Evolutionary conservation across 2,888 invertebrate genomes (phyloP), one percentile per base, ranked within the genome.

Genomic region (Drosophila gaucha): DNA sequence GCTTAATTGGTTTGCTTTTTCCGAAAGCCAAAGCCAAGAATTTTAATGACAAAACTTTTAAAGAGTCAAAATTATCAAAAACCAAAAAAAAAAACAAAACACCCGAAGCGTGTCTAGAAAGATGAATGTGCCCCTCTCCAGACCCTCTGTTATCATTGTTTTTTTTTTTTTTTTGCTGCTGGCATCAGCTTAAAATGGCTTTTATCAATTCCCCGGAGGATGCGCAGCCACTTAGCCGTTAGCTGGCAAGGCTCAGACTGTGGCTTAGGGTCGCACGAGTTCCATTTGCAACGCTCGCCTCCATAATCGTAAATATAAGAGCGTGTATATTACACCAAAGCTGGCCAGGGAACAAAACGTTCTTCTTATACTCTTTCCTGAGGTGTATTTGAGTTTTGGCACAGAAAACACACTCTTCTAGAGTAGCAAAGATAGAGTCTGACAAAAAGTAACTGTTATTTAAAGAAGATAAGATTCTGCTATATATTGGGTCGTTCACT

Each of bases 131-230:
- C n/a, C n/a, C n/a, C n/a, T n/a, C n/a, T n/a, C n/a, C n/a, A n/a
- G 14, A 43, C 47, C 28, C 38, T 2, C 46, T 54, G 33, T 62
- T 55, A 10, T 14, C 28, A 24, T 31, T 52, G 33, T 28, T 47
- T 30, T 9, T 31, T n/a, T 10, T 36, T 52, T 43, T 58, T n/a
- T 28, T 39, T 33, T 18, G 28, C 35, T 16, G 3, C n/a, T n/a
- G 28, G 18, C 12, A 16, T 16, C 33, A 67, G 62, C 76, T 54
- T 46, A 36, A 71, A 71, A 75, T 76, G 62, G 80, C 65, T 86
- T 78, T 82, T 75, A 78, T 72, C 80, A 72, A 83, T 71, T 80
- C 84, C 83, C 84, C 44, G 10, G 41, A 30, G 80, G 86, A 74
- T 56, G 14, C 26, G 59, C 70, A 43, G 75, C 67, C 86, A 82